These are phyloP conservation scores for Paracyprichromis sp. DNA, from an alignment of 2,113 vertebrate species.

Conservation along the genomic window DNA sequence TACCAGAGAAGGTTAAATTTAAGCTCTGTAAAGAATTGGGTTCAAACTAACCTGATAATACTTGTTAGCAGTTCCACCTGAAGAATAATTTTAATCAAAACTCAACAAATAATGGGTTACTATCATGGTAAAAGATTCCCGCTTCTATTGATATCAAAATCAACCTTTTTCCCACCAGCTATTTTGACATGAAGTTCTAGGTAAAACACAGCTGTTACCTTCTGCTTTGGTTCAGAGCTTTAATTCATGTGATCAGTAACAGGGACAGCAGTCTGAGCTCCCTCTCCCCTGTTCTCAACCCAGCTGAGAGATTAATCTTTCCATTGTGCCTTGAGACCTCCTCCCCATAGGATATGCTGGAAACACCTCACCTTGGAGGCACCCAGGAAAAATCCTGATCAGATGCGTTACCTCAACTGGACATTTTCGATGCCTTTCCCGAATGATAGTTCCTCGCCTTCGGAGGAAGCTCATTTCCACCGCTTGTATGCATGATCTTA, in stretches of 20 bases:
- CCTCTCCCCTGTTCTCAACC: neutral
- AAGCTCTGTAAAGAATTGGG: neutral
- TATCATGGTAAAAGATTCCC: neutral
- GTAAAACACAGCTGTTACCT: neutral
- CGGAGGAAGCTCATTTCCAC: neutral
- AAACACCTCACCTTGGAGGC: neutral
- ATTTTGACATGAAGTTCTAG: neutral
- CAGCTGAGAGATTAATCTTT: neutral
- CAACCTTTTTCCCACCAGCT: neutral
- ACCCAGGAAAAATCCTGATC: neutral
- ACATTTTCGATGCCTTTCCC: neutral
- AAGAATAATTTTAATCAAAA: neutral
- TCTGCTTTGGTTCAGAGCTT: neutral
- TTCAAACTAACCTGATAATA: neutral
- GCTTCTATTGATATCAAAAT: neutral
- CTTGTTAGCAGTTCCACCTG: neutral
- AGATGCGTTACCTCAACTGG: neutral
- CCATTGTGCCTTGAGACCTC: neutral
- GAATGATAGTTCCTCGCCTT: neutral
- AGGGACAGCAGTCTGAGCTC: neutral
- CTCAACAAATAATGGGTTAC: neutral
- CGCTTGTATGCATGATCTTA: neutral
- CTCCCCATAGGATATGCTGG: neutral
- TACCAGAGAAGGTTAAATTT: neutral
- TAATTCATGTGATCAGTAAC: neutral